Conservation (phyloP, 1,140 invertebrate species). For the Geopemphigus sp. region DNA sequence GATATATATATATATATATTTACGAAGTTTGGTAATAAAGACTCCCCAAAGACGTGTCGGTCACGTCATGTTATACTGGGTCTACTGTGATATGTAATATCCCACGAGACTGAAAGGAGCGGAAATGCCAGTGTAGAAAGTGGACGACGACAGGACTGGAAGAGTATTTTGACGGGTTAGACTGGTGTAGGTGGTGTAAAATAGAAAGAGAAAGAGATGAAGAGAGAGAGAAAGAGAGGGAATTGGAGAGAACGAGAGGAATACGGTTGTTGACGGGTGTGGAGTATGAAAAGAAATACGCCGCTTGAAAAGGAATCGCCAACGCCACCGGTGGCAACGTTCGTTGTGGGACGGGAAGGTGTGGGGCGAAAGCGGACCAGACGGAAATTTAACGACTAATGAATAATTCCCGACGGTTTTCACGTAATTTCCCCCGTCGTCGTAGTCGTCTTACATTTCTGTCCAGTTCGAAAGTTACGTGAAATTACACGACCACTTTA, state of each 20-base stretch:
- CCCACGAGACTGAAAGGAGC: neutral
- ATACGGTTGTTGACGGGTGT: too few species aligned
- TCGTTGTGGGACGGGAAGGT: too few species aligned
- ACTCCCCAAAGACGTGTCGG: constrained; percentile 35
- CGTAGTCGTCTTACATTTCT: neutral
- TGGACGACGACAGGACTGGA: neutral
- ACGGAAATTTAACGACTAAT: neutral
- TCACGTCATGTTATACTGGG: neutral
- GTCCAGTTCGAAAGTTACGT: too few species aligned
- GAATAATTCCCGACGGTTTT: neutral
- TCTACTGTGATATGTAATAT: constrained; percentile 17
- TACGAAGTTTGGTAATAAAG: constrained; percentile 37
- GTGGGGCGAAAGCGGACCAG: neutral
- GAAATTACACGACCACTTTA: neutral
- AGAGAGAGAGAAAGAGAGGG: neutral
- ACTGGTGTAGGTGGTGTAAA: too few species aligned
- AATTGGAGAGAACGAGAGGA: neutral
- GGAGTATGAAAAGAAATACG: too few species aligned
- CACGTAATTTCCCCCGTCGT: neutral
- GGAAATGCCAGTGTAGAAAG: neutral
- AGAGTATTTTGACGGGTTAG: too few species aligned
- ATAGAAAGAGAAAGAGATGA: too few species aligned
- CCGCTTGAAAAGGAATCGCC: neutral
- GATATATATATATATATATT: neutral
- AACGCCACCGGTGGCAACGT: too few species aligned